Evolutionary conservation across 2,797 vertebrate genomes (phyloP).

Genomic region (Myiotriccus ornatus): DNA sequence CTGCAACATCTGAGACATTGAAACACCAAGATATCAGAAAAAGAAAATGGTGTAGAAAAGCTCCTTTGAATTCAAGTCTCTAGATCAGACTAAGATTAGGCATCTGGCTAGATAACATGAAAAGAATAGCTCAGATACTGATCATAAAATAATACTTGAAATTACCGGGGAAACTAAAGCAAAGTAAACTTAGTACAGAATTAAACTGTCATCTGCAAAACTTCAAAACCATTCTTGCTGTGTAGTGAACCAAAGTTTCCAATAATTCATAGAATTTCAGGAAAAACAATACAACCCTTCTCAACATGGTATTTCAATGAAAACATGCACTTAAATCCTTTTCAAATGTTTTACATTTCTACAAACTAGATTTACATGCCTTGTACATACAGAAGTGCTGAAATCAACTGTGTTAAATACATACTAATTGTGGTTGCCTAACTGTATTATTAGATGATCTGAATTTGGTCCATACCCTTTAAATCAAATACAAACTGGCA

Average conservation of each 20-base stretch:
- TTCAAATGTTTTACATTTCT: neutral
- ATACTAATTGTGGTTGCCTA: neutral
- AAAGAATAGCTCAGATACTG: neutral
- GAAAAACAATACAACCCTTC: neutral
- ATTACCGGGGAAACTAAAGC: neutral
- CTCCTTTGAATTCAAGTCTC: neutral
- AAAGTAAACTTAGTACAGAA: neutral
- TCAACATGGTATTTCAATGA: neutral
- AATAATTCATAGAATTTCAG: neutral
- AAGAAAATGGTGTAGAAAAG: neutral
- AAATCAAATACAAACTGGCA: neutral
- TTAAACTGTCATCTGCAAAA: neutral
- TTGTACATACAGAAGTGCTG: neutral
- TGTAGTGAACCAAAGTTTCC: neutral
- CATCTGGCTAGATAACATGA: neutral
- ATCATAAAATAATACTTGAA: neutral
- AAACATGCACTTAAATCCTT: neutral
- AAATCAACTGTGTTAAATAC: neutral
- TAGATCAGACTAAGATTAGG: neutral
- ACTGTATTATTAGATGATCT: neutral
- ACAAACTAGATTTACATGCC: neutral
- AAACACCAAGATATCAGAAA: neutral
- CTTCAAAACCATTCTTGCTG: neutral
- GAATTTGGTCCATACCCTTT: neutral
- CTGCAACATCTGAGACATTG: slow-evolving; percentile 81